Conservation (phyloP, 2,797 vertebrate genomes). For the Gallinago stenura region DNA sequence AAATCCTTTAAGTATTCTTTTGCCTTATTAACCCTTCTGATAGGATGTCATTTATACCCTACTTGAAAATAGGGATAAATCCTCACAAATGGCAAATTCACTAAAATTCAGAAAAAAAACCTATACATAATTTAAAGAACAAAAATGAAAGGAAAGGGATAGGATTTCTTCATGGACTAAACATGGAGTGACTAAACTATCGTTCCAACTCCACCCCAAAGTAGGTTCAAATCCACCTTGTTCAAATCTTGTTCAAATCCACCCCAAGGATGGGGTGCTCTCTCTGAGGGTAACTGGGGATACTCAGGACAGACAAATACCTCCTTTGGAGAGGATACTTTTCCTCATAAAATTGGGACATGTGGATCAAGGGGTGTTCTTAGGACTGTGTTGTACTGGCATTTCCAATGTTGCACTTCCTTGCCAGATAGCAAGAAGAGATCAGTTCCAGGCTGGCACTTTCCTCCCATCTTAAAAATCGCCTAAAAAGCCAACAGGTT, state of each 20-base stretch:
- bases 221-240: no score
- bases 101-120: background rate
- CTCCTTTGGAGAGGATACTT: no score
- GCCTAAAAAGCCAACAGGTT: background rate
- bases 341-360: background rate
- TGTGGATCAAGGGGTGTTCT: fast-evolving
- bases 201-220: background rate
- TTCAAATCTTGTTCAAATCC: background rate
- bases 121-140: background rate
- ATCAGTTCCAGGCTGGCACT: background rate
- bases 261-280: background rate
- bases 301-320: background rate
- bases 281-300: background rate
- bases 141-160: background rate
- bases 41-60: background rate
- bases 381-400: background rate
- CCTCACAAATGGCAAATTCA: background rate
- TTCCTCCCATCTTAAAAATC: background rate
- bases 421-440: background rate
- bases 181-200: background rate
- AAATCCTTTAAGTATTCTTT: background rate
- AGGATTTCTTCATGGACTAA: background rate
- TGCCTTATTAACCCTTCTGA: background rate
- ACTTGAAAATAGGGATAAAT: background rate
- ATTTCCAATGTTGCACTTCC: background rate